Conservation (phyloP, 1,140 invertebrate genomes). For the Asbolus verrucosus region DNA sequence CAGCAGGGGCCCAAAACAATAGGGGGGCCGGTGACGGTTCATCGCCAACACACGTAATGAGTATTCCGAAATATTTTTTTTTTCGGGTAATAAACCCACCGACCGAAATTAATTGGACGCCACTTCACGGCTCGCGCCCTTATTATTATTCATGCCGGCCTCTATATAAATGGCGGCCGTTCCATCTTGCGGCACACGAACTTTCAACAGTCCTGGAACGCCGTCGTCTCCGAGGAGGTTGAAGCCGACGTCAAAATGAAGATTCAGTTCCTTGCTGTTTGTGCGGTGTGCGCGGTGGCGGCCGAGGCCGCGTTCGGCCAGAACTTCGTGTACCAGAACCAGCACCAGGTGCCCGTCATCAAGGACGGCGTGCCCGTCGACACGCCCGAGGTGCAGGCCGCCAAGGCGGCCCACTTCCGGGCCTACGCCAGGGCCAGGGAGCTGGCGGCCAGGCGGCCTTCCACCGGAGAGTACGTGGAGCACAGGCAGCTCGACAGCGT, state of each 20-base stretch:
- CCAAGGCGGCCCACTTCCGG: slow-evolving; percentile 71
- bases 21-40: neutral
- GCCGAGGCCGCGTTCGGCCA: too few species aligned
- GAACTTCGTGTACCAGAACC: neutral
- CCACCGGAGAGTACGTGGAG: neutral
- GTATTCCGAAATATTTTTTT: slow-evolving; percentile 18
- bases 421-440: slow-evolving; percentile 67
- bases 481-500: neutral
- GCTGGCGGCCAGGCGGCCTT: slow-evolving; percentile 33
- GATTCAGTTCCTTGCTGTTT: slow-evolving; percentile 21
- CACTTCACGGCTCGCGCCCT: slow-evolving; percentile 9
- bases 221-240: slow-evolving; percentile 42
- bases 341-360: slow-evolving; percentile 42
- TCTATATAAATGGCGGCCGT: slow-evolving; percentile 8
- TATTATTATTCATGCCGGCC: neutral
- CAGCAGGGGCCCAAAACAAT: slow-evolving; percentile 1
- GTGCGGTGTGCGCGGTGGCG: slow-evolving; percentile 27
- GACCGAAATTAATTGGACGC: slow-evolving; percentile 28
- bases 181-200: slow-evolving; percentile 66
- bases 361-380: slow-evolving; percentile 69
- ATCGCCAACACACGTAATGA: too few species aligned
- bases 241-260: slow-evolving; percentile 43
- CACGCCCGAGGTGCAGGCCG: slow-evolving; percentile 72
- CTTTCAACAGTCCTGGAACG: slow-evolving; percentile 56
- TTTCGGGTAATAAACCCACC: slow-evolving; percentile 21